These are phyloP conservation scores for Drosophila setosimentum DNA, from an alignment of 2,888 invertebrate species.

Conservation along the genomic window DNA sequence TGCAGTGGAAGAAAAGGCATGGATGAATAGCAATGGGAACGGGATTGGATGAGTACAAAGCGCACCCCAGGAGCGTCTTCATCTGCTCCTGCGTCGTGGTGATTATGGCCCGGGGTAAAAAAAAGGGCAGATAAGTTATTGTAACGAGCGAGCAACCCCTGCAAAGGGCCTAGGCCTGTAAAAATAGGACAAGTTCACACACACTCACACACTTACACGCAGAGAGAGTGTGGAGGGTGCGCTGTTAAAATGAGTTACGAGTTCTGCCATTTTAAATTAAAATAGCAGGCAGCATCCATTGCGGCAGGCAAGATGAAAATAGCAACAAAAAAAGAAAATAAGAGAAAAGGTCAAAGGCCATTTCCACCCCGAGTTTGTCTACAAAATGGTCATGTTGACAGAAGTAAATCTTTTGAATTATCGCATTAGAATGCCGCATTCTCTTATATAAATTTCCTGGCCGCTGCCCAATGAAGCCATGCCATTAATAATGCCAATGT, in stretches of 20 bases:
- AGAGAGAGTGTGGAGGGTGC: conserved; percentile 61
- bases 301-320: conserved; percentile 61
- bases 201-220: conserved; percentile 36
- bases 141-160: conserved; percentile 75
- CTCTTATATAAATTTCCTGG: conserved; percentile 67
- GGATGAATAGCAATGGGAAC: conserved; percentile 29
- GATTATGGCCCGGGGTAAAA: conserved; percentile 61
- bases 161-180: conserved; percentile 64
- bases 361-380: conserved; percentile 68
- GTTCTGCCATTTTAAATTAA: conserved; percentile 84
- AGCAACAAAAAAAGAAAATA: conserved; percentile 14
- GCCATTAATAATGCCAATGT: conserved; percentile 77
- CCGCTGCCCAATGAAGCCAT: conserved; percentile 77
- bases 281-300: conserved; percentile 70
- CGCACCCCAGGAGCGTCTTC: conserved; percentile 82
- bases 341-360: conserved; percentile 75
- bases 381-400: conserved; percentile 84
- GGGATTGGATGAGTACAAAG: conserved; percentile 47
- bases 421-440: conserved; percentile 81
- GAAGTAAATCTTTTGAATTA: conserved; percentile 84
- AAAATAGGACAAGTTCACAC: conserved; percentile 79
- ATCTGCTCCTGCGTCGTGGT: conserved; percentile 57
- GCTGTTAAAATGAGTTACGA: conserved; percentile 84
- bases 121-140: conserved; percentile 82
- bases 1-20: conserved; percentile 26